A percentile compares a stretch with the other conserved stretches of the same genome.
These are phyloP conservation scores for Dendronephthya gigantea DNA, from an alignment of 64 coral and sea anemone genomes.

Conservation along the genomic window DNA sequence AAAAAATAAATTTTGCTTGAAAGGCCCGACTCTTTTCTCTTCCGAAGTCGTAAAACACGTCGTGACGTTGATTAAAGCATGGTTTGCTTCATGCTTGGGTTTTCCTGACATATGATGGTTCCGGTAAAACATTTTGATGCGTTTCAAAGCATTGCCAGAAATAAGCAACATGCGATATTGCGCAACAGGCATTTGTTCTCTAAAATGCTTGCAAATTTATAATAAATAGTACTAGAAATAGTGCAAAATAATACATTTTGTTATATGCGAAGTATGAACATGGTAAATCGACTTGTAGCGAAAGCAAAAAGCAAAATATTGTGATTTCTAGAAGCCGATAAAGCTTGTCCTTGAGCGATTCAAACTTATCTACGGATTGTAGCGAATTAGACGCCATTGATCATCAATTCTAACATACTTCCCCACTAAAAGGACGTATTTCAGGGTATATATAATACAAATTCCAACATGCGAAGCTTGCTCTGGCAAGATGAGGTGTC, in stretches of 20 bases:
- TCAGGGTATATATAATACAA: neutral
- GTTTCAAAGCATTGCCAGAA: neutral
- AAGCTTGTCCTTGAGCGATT: neutral
- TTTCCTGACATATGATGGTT: too few relatives aligned
- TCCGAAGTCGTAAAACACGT: too few relatives aligned
- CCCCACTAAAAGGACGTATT: neutral
- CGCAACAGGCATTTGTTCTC: neutral
- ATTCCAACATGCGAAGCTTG: neutral
- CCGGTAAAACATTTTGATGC: too few relatives aligned
- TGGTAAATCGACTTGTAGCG: too few relatives aligned
- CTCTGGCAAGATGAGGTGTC: neutral
- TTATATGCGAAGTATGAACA: too few relatives aligned
- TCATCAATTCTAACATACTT: neutral
- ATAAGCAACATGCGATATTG: neutral
- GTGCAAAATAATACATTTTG: too few relatives aligned
- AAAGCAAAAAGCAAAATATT: neutral
- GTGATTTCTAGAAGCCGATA: neutral
- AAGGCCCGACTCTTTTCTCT: too few relatives aligned
- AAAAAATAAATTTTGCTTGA: too few relatives aligned
- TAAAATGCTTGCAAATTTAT: neutral
- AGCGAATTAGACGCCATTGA: neutral
- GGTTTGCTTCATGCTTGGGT: too few relatives aligned
- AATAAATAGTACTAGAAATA: neutral
- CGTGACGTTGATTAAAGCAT: too few relatives aligned
- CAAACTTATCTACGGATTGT: constrained; percentile 1